A percentile compares a stretch with the other conserved stretches of the same genome.
Evolutionary conservation across 2,113 vertebrate species (phyloP).

Genomic region (Phyllopteryx taeniolatus): DNA sequence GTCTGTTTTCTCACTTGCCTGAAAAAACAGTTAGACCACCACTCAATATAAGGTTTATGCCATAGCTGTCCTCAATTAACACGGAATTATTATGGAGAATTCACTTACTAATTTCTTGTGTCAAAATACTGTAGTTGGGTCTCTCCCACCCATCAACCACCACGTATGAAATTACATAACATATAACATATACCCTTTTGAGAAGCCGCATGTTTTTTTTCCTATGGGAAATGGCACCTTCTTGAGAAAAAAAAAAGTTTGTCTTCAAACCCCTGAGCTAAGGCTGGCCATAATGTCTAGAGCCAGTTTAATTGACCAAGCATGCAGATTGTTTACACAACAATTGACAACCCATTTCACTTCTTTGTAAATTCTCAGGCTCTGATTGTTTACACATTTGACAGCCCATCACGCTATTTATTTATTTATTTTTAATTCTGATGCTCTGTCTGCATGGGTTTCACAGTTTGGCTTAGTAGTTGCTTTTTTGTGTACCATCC

Average conservation of each 20-base stretch:
- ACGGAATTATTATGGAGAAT: too few relatives aligned
- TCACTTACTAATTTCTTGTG: neutral
- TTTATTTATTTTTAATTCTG: too few relatives aligned
- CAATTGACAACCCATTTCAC: too few relatives aligned
- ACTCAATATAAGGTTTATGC: neutral
- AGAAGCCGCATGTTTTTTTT: neutral
- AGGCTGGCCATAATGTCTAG: too few relatives aligned
- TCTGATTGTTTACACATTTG: too few relatives aligned
- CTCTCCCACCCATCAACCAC: neutral
- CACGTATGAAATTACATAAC: neutral
- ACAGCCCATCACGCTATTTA: too few relatives aligned
- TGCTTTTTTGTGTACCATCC: neutral
- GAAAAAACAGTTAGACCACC: neutral
- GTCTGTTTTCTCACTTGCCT: neutral
- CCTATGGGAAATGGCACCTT: too few relatives aligned
- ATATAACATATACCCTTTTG: neutral
- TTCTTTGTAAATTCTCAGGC: too few relatives aligned
- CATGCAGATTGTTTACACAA: too few relatives aligned
- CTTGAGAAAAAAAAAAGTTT: too few relatives aligned
- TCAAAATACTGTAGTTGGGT: neutral
- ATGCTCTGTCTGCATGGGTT: neutral
- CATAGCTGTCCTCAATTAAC: neutral
- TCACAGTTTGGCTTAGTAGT: neutral
- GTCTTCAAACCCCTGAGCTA: too few relatives aligned
- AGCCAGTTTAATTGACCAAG: too few relatives aligned